Base-by-base conservation (phyloP, 1,140 invertebrate genomes). In the Geopemphigus sp. region DNA sequence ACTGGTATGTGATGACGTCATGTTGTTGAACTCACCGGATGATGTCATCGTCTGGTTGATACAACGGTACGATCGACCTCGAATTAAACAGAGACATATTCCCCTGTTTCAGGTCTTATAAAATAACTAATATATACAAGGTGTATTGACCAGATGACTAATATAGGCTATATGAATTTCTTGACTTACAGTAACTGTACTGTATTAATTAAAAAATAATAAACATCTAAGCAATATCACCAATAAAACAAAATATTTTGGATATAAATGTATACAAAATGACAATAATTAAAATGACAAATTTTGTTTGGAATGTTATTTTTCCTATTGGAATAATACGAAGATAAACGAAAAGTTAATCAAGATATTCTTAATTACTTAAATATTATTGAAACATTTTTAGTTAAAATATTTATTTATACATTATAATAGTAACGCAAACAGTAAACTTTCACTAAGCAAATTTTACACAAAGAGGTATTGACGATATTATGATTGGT, bases 1-100 rank as follows among this genome's bases (percentile, higher is more conserved):
- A 78, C 39, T 61, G 74, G 74, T 78, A 78, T 78, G 74, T 63
- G 74, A 78, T 78, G 74, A 78, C 74, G 74, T 78, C 74, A 78
- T 17, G 15, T n/a, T 19, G 22, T 47, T 59, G 57, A 59, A 78
- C 74, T 78, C 56, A 17, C 22, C 39, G 74, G 74, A 59, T 78
- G 74, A 78, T 61, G 74, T 78, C 74, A 78, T 78, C 74, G 74
- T 78, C 74, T 78, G 26, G 74, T 54, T 59, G n/a, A 39, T 50
- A 50, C 47, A 50, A 50, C 47, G 47, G 4, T 50, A 50, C 47
- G 47, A 24, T 32, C 56, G 72, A 57, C 72, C 72, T 74, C 72
- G 73, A 78, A 63, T 57, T 50, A 78, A 78, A 59, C 32, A 78
- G 3, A 39, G 32, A 39, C 32, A 63, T 45, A 59, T 59, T 78